Evolutionary conservation across 2,888 invertebrate species (phyloP).

Genomic region (Sinotaia quadrata): DNA sequence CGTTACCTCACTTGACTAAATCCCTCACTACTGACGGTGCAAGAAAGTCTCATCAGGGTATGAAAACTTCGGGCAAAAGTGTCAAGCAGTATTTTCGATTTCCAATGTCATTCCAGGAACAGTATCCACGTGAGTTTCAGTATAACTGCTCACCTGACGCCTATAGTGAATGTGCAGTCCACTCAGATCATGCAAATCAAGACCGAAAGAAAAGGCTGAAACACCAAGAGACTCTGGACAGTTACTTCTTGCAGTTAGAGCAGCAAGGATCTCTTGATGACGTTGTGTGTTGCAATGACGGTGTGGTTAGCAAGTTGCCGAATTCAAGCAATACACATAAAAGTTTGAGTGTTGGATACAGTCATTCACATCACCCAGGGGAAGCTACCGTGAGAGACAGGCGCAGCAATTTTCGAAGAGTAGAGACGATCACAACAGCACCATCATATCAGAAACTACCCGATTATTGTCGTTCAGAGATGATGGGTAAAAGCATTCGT

Average conservation of each 20-base stretch:
- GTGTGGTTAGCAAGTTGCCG: too few relatives aligned
- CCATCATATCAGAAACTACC: neutral
- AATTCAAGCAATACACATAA: too few relatives aligned
- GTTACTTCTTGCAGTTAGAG: too few relatives aligned
- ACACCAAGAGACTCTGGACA: constrained; percentile 21
- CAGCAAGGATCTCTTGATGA: too few relatives aligned
- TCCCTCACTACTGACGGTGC: neutral
- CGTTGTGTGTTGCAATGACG: too few relatives aligned
- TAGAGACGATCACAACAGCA: neutral
- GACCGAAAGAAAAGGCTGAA: neutral
- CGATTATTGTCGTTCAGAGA: neutral
- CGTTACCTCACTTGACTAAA: neutral
- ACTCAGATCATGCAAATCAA: neutral
- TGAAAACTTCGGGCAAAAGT: neutral
- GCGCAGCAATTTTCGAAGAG: neutral
- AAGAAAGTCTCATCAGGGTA: neutral
- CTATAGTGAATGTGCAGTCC: neutral
- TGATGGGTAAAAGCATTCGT: neutral
- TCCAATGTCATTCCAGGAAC: too few relatives aligned
- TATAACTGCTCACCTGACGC: too few relatives aligned
- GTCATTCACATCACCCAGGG: too few relatives aligned
- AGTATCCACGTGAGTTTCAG: too few relatives aligned
- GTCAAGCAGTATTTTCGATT: neutral
- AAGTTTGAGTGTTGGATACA: too few relatives aligned
- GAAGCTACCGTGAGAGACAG: neutral